Percentiles rank a stretch among this genome's conserved stretches.
phyloP scores from a whole-genome alignment of 2,797 vertebrate genomes.

The Propithecus perrieri region DNA sequence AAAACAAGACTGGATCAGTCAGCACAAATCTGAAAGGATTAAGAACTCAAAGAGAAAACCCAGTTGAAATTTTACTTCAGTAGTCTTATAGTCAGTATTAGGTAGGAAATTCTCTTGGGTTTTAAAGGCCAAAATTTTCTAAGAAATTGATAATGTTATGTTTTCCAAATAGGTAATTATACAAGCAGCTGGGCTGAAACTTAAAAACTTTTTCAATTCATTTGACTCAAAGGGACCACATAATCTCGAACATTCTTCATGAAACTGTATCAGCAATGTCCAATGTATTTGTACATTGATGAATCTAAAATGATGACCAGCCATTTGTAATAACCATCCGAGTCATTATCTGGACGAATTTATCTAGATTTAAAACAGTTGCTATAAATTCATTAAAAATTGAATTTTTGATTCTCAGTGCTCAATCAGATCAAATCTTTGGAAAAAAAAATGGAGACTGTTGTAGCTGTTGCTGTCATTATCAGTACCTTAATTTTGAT shows the following conservation, averaged over 20 bases:
- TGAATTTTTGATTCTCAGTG: not conserved
- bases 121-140: slow-evolving; percentile 31
- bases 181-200: not conserved
- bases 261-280: slow-evolving; percentile 24
- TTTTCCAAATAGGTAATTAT: not conserved
- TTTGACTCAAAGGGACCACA: not conserved
- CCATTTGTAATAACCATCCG: slow-evolving; percentile 35
- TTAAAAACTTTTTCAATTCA: slow-evolving; percentile 23
- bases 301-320: not conserved
- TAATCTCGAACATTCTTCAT: not conserved
- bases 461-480: not conserved
- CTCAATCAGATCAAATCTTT: not conserved
- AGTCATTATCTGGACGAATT: not conserved
- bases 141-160: not conserved
- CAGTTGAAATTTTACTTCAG: slow-evolving; percentile 1
- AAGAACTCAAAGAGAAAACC: not conserved
- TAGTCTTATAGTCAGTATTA: slow-evolving; percentile 26
- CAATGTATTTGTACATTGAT: not conserved
- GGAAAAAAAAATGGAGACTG: not conserved
- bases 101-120: not conserved
- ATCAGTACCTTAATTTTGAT: not conserved
- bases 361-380: slow-evolving; percentile 18
- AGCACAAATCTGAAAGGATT: not conserved
- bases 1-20: not conserved
- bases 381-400: not conserved